Evolutionary conservation across 2,888 invertebrate species (phyloP).

Genomic region (Polydrusus pterygomalis): DNA sequence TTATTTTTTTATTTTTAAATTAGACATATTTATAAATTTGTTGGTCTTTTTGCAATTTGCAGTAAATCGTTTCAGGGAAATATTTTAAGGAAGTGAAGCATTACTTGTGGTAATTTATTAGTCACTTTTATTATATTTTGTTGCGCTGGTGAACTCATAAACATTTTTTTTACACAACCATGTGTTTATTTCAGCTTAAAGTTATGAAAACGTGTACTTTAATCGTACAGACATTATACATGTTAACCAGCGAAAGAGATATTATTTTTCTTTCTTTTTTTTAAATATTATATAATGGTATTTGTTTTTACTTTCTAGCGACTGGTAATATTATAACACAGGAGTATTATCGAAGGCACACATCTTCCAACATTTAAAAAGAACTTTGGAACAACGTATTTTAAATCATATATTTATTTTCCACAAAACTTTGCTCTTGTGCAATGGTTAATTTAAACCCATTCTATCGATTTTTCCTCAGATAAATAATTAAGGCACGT

Average conservation of each 20-base stretch:
- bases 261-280: too few relatives aligned
- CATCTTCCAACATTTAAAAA: constrained; percentile 8
- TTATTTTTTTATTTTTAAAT: too few relatives aligned
- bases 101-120: constrained; percentile 31
- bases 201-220: background rate
- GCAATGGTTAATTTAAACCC: constrained; percentile 21
- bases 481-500: constrained; percentile 31
- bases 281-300: too few relatives aligned
- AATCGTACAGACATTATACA: too few relatives aligned
- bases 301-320: too few relatives aligned
- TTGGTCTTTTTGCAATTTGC: background rate
- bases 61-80: background rate
- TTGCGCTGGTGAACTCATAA: constrained; percentile 30
- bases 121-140: constrained; percentile 31
- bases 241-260: background rate
- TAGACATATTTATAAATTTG: too few relatives aligned
- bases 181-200: constrained; percentile 21
- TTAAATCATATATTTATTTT: constrained; percentile 4
- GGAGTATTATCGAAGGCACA: background rate
- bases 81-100: constrained; percentile 30
- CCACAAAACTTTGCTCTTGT: background rate
- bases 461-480: constrained; percentile 28
- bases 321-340: too few relatives aligned
- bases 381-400: background rate
- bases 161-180: constrained; percentile 28